Evolutionary conservation across 2,797 vertebrate species (phyloP).

Genomic region (Anableps anableps): DNA sequence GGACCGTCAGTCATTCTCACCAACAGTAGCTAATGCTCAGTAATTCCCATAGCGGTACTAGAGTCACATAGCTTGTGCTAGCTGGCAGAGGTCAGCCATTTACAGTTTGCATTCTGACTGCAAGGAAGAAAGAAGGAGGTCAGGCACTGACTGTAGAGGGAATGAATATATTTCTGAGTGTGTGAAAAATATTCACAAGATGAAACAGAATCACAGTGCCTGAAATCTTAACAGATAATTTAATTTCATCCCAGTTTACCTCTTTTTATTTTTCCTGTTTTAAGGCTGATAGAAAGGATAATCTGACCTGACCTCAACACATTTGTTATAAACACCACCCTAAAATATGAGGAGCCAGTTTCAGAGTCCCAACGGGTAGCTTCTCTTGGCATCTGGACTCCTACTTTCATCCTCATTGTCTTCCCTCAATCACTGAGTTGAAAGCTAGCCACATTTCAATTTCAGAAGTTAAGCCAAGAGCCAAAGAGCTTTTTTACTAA

Average conservation of each 20-base stretch:
- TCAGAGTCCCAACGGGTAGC: background rate
- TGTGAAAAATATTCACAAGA: background rate
- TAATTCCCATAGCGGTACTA: background rate
- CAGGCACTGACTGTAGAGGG: background rate
- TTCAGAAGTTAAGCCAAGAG: background rate
- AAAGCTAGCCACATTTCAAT: background rate
- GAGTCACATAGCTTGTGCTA: constrained; percentile 2
- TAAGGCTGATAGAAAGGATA: background rate
- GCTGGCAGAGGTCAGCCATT: background rate
- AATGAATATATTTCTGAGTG: background rate
- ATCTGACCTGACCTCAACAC: background rate
- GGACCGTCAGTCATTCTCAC: constrained; percentile 97
- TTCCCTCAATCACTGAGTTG: background rate
- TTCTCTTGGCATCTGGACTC: background rate
- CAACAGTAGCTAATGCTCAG: constrained; percentile 92
- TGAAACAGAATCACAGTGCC: background rate
- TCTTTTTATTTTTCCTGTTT: background rate
- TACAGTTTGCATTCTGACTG: background rate
- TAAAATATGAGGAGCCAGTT: background rate
- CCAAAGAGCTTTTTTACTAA: background rate
- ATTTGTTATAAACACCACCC: background rate
- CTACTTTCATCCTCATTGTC: background rate
- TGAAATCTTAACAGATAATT: background rate
- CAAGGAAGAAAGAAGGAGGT: background rate
- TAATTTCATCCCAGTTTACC: background rate